These are phyloP conservation scores for Kryptolebias ocellatus DNA, from an alignment of 2,797 vertebrate genomes.

Conservation along the genomic window DNA sequence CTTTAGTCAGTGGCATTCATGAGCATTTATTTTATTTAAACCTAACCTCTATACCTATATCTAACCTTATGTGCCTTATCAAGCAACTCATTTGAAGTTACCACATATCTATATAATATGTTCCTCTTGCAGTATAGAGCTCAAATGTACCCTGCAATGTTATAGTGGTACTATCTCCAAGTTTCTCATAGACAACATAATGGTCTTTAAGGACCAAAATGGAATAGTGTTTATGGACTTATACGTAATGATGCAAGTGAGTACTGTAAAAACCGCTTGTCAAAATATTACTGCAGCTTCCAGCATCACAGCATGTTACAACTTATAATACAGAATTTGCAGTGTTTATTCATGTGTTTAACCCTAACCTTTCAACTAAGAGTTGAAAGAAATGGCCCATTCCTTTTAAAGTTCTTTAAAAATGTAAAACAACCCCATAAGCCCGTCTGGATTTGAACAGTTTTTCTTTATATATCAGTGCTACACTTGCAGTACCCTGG, in stretches of 20 bases:
- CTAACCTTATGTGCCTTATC: background rate
- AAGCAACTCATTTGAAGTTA: background rate
- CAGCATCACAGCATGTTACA: no score
- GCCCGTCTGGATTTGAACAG: no score
- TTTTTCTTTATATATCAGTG: no score
- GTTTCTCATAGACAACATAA: background rate
- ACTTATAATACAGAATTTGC: no score
- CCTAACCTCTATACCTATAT: background rate
- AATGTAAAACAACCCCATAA: no score
- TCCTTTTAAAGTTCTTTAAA: no score
- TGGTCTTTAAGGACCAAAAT: background rate
- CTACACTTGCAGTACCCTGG: no score
- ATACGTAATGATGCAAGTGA: background rate
- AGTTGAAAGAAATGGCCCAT: no score
- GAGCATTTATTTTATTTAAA: background rate
- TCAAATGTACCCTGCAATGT: background rate
- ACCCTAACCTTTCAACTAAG: no score
- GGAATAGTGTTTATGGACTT: background rate
- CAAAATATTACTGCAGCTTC: no score
- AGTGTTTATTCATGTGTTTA: no score
- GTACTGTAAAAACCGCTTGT: no score
- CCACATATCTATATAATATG: background rate
- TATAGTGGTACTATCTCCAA: background rate
- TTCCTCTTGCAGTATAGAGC: background rate
- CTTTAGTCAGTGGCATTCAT: background rate